Base-by-base conservation (phyloP, 2,888 invertebrate species). In the Harpagoxenus sublaevis region DNA sequence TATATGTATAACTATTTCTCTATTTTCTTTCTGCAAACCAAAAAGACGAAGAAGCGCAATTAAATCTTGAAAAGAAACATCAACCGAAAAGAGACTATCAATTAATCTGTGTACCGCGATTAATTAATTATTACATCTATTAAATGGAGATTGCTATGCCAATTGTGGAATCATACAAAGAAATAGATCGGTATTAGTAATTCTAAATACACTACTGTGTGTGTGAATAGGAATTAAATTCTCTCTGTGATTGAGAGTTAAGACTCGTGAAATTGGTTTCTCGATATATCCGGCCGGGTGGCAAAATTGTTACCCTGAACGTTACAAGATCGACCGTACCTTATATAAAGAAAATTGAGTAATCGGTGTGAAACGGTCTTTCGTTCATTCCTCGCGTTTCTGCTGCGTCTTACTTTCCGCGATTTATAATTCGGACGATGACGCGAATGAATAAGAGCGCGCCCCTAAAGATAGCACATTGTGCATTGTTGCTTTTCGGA, bases 301-400 rank as follows among this genome's bases (percentile, higher is more conserved):
- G 12, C 12, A n/a, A 55, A 55, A 55, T 66, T 79, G 35, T 71
- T 79, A 57, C 10, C 15, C 18, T 39, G 28, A 51, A n/a, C 51
- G 8, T 53, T 68, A 31, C 10, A 68, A 60, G 10, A 71, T 60
- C 23, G 71, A 48, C 18, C 39, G 5, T n/a, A 48, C 3, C 15
- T 45, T 70, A 15, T 48, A 71, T 70, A 15, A 57, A 79, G 48
- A 4, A 57, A 60, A 71, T 71, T 71, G 55, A 79, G 42, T 71
- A 60, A 78, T 66, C n/a, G 55, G 9, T n/a, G 9, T n/a, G 28
- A 42, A 57, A 70, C 31, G 55, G 6, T 45, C 23, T 57, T 35
- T 35, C 45, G 15, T 12, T 45, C 48, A 23, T 28, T 42, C 9
- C 45, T 42, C 55, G 15, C n/a, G 18, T 70, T 79, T 68, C 42